Evolutionary conservation across 2,113 vertebrate species (phyloP), one percentile per base, ranked within the genome.

Genomic region (Paraplagusia blochii): DNA sequence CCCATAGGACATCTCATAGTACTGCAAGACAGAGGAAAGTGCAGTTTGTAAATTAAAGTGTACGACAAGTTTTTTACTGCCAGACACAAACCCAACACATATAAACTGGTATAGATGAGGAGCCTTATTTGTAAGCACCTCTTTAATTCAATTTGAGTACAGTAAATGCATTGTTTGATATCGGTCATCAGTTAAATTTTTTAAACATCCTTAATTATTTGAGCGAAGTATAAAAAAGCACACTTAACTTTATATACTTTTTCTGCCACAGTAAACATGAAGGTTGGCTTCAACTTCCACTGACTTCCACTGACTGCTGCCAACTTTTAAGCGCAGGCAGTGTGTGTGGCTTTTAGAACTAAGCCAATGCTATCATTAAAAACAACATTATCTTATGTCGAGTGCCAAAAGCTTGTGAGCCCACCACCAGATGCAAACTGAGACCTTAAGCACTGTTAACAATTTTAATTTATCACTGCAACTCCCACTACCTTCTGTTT

Each of bases 1-100:
- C 55, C 94, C 94, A 4, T 96, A 96, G 51, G 94, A 96, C 94
- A 96, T 96, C 70, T 96, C 94, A 3, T 95, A 96, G 84, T 96
- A 96, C 94, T 95, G 87, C 11, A 59, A 78, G 76, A 72, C 0
- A 61, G n/a, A 62, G 44, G 18, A 19, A 46, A 11, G 12, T 12
- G 13, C 11, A 40, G 1, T 5, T 39, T 10, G 18, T 17, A 12
- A 11, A 4, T 18, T 19, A 46, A 46, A 46, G 5, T 4, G 10
- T 12, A 40, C 4, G 19, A 18, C 2, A 13, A 19, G 17, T 11
- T 19, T 18, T 33, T 9, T 14, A 49, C n/a, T n/a, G n/a, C n/a
- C n/a, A n/a, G n/a, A n/a, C n/a, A n/a, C n/a, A n/a, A n/a, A n/a
- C n/a, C n/a, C n/a, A n/a, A n/a, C n/a, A n/a, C n/a, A n/a, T n/a